Base-by-base conservation (phyloP, 2,797 vertebrate genomes). In the Rhincodon typus region DNA sequence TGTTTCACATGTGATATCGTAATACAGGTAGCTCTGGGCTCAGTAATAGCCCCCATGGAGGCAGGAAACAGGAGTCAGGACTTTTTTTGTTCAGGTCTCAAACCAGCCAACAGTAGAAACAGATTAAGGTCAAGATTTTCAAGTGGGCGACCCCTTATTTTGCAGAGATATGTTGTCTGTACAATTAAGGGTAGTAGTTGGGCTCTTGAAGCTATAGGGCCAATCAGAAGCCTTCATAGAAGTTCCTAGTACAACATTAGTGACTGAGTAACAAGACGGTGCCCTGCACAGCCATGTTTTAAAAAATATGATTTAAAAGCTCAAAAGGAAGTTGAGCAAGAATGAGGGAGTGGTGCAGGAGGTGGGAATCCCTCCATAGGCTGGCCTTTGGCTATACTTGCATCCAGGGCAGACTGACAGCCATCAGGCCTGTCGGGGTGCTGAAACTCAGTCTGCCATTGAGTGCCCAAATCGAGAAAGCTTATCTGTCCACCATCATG, bases 11-110 rank as follows among this genome's bases (percentile, higher is more conserved):
- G 94, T 95, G 72, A 95, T 77, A 96, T 95, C 88, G 84, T 96
- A 96, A 96, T 13, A 86, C 96, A 96, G 96, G 96, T 95, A 96
- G 53, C 30, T 96, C 30, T 96, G 30, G 30, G 2, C 30, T 77
- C 10, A 77, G 34, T 77, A 10, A 2, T 34, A 46, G 46, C 46
- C 27, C 72, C 72, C 30, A 77, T 34, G 72, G 30, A 77, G 30
- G 30, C 72, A 13, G 30, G 72, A 77, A 77, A n/a, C 72, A 34
- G 72, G 72, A 34, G 30, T 34, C 8, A 13, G 30, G 30, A n/a
- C 12, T 77, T 10, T n/a, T n/a, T 77, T 74, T 7, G 8, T 62
- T 62, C 57, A 27, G 72, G 27, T 74, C 27, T 30, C 72, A 74
- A 74, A 74, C 27, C 72, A 7, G 30, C 0, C 7, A 30, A 27